These are phyloP conservation scores for Drosophila yakuba DNA, from an alignment of 1,140 invertebrate species.

Conservation along the genomic window DNA sequence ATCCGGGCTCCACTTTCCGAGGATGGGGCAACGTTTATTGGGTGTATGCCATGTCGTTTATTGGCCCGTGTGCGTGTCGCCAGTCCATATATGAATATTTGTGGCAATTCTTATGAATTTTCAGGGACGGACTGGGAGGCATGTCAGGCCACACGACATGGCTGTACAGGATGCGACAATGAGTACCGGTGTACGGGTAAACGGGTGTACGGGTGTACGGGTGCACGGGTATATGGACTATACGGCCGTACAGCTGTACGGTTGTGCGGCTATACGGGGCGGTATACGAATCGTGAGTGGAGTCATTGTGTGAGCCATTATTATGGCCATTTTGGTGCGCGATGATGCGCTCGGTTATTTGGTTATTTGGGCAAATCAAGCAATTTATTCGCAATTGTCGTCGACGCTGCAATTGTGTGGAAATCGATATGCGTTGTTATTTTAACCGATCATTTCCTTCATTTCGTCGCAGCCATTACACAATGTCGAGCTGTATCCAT, in stretches of 20 bases:
- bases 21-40: conserved; percentile 62
- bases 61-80: conserved; percentile 73
- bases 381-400: conserved; percentile 82
- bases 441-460: conserved; percentile 79
- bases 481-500: conserved; percentile 14
- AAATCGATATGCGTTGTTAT: conserved; percentile 82
- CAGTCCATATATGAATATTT: conserved; percentile 79
- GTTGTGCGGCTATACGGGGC: not conserved
- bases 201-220: conserved; percentile 1
- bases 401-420: conserved; percentile 76
- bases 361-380: conserved; percentile 81
- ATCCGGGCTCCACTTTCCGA: conserved; percentile 7
- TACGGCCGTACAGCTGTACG: not conserved
- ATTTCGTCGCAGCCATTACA: conserved; percentile 55
- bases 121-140: conserved; percentile 24
- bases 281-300: conserved; percentile 19
- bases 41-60: conserved; percentile 56
- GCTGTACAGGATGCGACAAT: conserved; percentile 63
- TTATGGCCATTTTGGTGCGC: conserved; percentile 76
- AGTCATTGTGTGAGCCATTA: conserved; percentile 71
- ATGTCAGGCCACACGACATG: conserved; percentile 52
- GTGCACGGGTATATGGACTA: conserved; percentile 6
- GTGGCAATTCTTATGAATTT: conserved; percentile 81
- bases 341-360: conserved; percentile 79
- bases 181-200: conserved; percentile 23